Conservation (phyloP, 2,888 invertebrate genomes). For the Euphydryas editha region DNA sequence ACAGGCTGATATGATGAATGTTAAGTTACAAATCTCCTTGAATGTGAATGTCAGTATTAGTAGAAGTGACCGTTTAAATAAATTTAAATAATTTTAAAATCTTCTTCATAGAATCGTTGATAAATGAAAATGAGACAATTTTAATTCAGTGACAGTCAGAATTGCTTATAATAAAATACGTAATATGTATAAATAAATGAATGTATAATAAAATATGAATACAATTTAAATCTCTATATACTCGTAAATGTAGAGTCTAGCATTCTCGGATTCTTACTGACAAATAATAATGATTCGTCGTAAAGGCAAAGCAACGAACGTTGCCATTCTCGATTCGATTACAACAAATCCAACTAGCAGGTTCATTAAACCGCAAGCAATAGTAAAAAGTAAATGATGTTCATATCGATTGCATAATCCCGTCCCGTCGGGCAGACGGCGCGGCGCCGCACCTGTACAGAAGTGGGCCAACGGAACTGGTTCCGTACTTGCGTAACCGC, state of each 20-base stretch:
- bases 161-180: too few species aligned
- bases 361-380: constrained; percentile 1
- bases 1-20: too few species aligned
- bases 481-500: constrained; percentile 43
- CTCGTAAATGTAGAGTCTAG: too few species aligned
- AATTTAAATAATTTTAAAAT: neutral
- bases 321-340: neutral
- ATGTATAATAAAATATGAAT: too few species aligned
- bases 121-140: too few species aligned
- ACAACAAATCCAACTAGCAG: neutral
- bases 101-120: too few species aligned
- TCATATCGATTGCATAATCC: constrained; percentile 32
- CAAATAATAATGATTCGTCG: neutral
- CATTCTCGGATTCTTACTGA: too few species aligned
- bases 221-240: too few species aligned
- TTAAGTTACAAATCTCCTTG: neutral
- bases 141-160: too few species aligned
- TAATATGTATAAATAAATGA: too few species aligned
- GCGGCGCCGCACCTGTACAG: constrained; percentile 50
- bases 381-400: constrained; percentile 27
- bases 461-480: constrained; percentile 45
- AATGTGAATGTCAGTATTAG: neutral
- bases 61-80: neutral
- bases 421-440: constrained; percentile 46
- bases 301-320: neutral